Evolutionary conservation across 2,888 invertebrate genomes (phyloP).

Genomic region (Caenorhabditis auriculariae): DNA sequence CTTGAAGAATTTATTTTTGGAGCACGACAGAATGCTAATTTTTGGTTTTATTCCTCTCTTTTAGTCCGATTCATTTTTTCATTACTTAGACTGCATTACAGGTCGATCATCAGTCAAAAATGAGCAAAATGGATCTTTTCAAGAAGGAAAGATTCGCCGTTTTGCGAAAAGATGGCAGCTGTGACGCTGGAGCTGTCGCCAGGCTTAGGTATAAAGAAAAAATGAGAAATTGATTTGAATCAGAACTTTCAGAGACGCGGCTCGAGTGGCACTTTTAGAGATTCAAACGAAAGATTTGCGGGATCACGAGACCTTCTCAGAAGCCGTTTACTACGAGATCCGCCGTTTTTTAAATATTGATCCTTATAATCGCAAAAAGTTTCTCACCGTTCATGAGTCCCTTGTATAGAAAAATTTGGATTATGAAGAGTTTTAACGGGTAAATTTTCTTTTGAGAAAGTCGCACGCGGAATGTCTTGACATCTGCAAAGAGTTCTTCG

Average conservation of each 20-base stretch:
- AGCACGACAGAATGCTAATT: background rate
- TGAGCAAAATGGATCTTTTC: too few species aligned
- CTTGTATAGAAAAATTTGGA: slow-evolving; percentile 2
- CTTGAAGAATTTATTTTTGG: background rate
- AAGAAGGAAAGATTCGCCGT: too few species aligned
- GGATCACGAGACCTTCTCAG: slow-evolving; percentile 8
- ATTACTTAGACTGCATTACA: too few species aligned
- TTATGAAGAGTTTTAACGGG: background rate
- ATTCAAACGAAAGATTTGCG: background rate
- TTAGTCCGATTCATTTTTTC: too few species aligned
- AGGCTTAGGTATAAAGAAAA: slow-evolving; percentile 14
- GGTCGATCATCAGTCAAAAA: slow-evolving; percentile 15
- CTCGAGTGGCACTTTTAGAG: slow-evolving; percentile 7
- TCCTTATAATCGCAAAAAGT: slow-evolving; percentile 34
- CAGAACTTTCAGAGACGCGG: slow-evolving; percentile 20
- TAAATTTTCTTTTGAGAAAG: background rate
- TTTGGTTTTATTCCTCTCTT: background rate
- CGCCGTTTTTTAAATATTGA: slow-evolving; percentile 35
- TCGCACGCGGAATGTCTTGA: too few species aligned
- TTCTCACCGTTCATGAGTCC: slow-evolving; percentile 31
- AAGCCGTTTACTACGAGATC: slow-evolving; percentile 10
- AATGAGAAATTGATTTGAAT: background rate
- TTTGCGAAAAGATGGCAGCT: slow-evolving; percentile 29
- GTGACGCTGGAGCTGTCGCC: slow-evolving; percentile 19
- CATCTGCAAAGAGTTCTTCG: too few species aligned